Conservation (phyloP, 2,888 invertebrate genomes). For the Diarsia dahlii region DNA sequence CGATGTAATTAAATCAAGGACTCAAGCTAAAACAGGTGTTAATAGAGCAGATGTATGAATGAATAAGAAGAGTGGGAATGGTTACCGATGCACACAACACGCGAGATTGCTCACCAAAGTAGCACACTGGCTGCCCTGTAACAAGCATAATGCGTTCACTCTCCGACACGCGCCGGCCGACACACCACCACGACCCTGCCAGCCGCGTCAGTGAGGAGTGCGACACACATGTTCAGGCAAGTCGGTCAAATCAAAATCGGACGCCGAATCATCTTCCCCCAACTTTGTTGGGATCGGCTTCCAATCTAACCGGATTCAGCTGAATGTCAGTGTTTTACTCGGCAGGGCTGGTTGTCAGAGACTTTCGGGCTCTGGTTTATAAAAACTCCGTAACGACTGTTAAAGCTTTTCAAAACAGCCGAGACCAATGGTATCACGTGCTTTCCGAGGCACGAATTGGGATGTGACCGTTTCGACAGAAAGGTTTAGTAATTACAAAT, state of each 20-base stretch:
- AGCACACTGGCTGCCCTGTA: slow-evolving; percentile 98
- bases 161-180: slow-evolving; percentile 69
- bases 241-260: not conserved
- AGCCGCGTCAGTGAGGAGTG: not conserved
- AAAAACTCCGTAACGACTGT: not conserved
- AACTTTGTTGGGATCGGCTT: not conserved
- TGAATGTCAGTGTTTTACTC: too few relatives aligned
- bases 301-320: too few relatives aligned
- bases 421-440: not conserved
- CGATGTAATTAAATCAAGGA: slow-evolving; percentile 75
- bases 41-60: slow-evolving; percentile 87
- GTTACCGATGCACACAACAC: slow-evolving; percentile 98
- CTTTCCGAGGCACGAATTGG: not conserved
- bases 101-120: slow-evolving; percentile 98
- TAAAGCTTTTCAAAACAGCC: not conserved
- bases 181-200: slow-evolving; percentile 12
- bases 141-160: slow-evolving; percentile 89
- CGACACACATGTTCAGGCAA: not conserved
- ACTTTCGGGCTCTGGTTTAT: not conserved
- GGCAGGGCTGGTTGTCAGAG: not conserved
- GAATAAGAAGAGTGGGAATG: slow-evolving; percentile 94
- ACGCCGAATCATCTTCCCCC: not conserved
- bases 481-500: not conserved
- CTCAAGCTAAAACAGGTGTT: slow-evolving; percentile 83
- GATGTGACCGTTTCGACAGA: too few relatives aligned